Conservation (phyloP, 2,888 invertebrate species). For the Torymus aiolomorphi region DNA sequence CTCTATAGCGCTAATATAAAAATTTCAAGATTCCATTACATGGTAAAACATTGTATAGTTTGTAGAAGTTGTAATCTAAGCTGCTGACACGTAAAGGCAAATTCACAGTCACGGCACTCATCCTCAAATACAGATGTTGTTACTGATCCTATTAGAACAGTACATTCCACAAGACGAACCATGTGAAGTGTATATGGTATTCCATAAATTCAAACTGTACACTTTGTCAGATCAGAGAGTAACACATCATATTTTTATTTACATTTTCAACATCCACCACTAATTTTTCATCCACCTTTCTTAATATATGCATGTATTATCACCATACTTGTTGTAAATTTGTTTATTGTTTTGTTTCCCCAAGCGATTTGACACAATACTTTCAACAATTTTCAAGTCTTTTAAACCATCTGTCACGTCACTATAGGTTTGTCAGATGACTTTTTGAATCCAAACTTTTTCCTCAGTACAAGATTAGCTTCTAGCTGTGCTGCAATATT, state of each 20-base stretch:
- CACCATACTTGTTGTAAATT: conserved; percentile 78
- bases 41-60: conserved; percentile 90
- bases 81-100: too few species aligned
- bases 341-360: conserved; percentile 71
- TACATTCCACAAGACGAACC: conserved; percentile 85
- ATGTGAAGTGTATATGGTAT: conserved; percentile 92
- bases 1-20: too few species aligned
- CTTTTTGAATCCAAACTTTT: conserved; percentile 90
- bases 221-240: conserved; percentile 85
- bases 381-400: conserved; percentile 69
- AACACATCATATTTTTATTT: conserved; percentile 86
- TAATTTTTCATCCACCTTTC: conserved; percentile 80
- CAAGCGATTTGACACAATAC: conserved; percentile 75
- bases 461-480: conserved; percentile 85
- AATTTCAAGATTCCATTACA: too few species aligned
- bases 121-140: conserved; percentile 93
- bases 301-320: conserved; percentile 81
- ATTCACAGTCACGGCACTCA: conserved; percentile 85
- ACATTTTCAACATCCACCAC: conserved; percentile 81
- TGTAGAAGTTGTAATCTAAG: conserved; percentile 89
- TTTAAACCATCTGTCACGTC: conserved; percentile 77
- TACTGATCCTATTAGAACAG: conserved; percentile 90
- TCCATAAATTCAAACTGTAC: conserved; percentile 87
- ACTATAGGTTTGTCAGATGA: conserved; percentile 70
- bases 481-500: conserved; percentile 84